Conservation (phyloP, 1,140 invertebrate species). For the Bombus vancouverensis region DNA sequence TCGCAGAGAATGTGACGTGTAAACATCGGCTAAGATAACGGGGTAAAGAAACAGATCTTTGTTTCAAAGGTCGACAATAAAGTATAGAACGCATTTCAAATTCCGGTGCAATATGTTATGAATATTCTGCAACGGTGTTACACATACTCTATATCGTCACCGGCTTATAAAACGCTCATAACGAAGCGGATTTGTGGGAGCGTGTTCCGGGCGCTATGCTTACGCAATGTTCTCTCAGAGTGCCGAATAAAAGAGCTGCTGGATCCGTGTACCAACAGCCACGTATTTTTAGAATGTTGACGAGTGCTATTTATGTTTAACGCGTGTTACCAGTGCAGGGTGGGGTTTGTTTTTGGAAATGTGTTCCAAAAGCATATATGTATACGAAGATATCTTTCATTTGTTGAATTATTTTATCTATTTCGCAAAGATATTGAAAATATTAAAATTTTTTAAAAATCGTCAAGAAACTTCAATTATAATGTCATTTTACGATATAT, state of each 20-base stretch:
- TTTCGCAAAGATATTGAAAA: neutral
- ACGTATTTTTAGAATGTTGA: constrained; percentile 77
- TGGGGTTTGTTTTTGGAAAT: constrained; percentile 18
- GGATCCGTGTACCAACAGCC: constrained; percentile 66
- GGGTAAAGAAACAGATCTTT: neutral
- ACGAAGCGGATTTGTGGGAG: constrained; percentile 53
- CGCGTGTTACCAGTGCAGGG: too few species aligned
- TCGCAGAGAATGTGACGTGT: constrained; percentile 38
- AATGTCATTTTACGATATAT: neutral
- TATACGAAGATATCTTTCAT: neutral
- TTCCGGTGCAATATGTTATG: constrained; percentile 8
- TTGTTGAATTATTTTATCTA: neutral
- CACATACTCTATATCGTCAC: neutral
- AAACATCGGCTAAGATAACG: constrained; percentile 53
- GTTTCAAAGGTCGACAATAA: constrained; percentile 41
- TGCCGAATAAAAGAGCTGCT: constrained; percentile 72
- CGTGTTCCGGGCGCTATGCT: constrained; percentile 52
- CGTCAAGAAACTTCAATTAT: neutral
- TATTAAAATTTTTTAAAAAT: neutral
- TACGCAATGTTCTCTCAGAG: constrained; percentile 67
- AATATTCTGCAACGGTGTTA: constrained; percentile 39
- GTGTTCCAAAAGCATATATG: neutral
- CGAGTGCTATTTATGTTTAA: constrained; percentile 31
- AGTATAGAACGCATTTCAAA: constrained; percentile 25
- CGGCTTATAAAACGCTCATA: constrained; percentile 38